Conservation (phyloP, 1,140 invertebrate species). For the Ceratosolen solmsi region DNA sequence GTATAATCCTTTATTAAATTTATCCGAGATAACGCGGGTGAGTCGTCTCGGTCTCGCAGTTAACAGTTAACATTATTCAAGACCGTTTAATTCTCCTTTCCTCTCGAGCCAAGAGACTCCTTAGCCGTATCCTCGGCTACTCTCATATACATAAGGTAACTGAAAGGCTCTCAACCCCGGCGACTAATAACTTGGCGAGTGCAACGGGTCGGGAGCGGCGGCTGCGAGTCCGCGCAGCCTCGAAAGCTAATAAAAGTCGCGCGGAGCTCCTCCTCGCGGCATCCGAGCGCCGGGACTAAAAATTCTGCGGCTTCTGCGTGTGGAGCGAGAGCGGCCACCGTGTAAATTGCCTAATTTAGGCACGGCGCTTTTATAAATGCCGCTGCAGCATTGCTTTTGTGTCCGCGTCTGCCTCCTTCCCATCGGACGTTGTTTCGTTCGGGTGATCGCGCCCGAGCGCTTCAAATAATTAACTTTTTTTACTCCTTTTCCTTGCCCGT, state of each 20-base stretch:
- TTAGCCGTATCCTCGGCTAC: not conserved
- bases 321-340: conserved; percentile 47
- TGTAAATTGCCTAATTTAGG: conserved; percentile 68
- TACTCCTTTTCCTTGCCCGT: not conserved
- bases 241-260: conserved; percentile 51
- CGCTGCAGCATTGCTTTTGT: conserved; percentile 33
- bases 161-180: conserved; percentile 3
- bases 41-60: not conserved
- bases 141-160: conserved; percentile 27
- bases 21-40: not conserved
- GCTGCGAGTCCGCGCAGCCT: conserved; percentile 1
- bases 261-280: conserved; percentile 12
- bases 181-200: conserved; percentile 47
- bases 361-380: conserved; percentile 50
- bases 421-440: conserved; percentile 12
- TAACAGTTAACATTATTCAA: conserved; percentile 25
- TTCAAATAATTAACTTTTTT: conserved; percentile 37
- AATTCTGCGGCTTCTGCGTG: conserved; percentile 49
- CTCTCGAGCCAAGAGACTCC: not conserved
- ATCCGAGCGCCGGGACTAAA: conserved; percentile 34
- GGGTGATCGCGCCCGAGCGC: not conserved
- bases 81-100: conserved; percentile 34
- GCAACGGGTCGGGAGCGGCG: conserved; percentile 11
- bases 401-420: conserved; percentile 3
- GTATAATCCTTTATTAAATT: conserved; percentile 18